phyloP scores from a whole-genome alignment of 2,888 invertebrate species.

The Kryphioiulus occultus region DNA sequence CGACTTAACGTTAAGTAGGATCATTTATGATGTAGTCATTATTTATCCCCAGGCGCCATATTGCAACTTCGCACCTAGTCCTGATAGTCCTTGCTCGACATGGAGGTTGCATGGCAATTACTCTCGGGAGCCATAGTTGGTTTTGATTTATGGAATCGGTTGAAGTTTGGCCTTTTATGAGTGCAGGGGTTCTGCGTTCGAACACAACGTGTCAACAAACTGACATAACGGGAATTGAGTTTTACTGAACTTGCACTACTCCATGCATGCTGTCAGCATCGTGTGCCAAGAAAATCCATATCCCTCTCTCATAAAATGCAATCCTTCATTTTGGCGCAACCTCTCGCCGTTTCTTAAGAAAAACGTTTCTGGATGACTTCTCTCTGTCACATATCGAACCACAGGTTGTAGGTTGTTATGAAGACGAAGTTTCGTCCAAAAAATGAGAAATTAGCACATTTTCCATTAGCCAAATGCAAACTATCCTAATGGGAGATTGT shows the following conservation, averaged over 20 bases:
- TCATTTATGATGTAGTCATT: not conserved
- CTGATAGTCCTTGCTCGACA: not conserved
- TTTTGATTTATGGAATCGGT: not conserved
- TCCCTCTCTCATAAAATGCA: not conserved
- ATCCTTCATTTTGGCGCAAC: not conserved
- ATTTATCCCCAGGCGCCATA: not conserved
- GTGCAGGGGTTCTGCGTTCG: not conserved
- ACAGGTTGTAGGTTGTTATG: not conserved
- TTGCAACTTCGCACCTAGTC: not conserved
- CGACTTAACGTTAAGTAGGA: not conserved
- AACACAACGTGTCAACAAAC: not conserved
- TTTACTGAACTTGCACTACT: not conserved
- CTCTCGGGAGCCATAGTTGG: not conserved
- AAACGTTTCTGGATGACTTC: not conserved
- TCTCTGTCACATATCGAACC: not conserved
- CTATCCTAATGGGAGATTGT: too few relatives aligned
- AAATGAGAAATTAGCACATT: too few relatives aligned
- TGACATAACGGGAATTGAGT: not conserved
- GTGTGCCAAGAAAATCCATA: slow-evolving; percentile 3
- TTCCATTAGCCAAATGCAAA: too few relatives aligned
- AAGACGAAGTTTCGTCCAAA: not conserved
- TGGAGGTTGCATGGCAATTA: not conserved
- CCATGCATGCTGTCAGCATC: not conserved
- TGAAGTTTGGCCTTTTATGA: not conserved
- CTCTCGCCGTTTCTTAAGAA: not conserved